Evolutionary conservation across 1,140 invertebrate species (phyloP), one percentile per base, ranked within the genome.

Genomic region (Zaprionus africanus): DNA sequence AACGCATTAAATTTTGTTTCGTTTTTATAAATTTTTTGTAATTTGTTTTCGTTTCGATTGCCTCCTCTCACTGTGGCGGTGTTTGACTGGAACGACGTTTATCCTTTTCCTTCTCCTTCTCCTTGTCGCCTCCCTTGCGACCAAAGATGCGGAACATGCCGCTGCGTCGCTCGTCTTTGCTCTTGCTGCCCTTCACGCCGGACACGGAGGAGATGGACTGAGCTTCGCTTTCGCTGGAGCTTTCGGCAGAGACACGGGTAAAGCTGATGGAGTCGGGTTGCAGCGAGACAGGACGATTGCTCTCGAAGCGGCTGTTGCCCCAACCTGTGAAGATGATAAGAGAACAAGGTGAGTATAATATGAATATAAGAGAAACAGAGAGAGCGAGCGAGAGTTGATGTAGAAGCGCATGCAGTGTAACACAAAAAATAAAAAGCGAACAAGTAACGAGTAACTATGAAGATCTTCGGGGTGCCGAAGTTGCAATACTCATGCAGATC

Each of bases 91-190:
- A 82, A 22, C 91, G 81, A 12, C 91, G 88, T 58, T 91, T 92
- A 59, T 91, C 90, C 75, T 92, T 91, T 22, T 91, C 90, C 78
- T 91, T 91, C 56, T 91, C 90, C 75, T 92, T 92, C 49, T 92
- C 87, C 74, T 92, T 92, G 67, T 92, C 91, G 46, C 85, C 88
- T 34, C 90, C 90, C 79, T 92, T 92, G 61, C 91, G 91, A 4
- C 90, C 91, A 60, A 93, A 93, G 56, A 93, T 90, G 59, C 92
- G 85, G 78, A 93, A 93, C 76, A 93, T 86, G 34, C 92, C 92
- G 38, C 92, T 93, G 73, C 90, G 88, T 11, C 90, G 87, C 58
- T 93, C 92, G 51, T 93, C 92, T 68, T 93, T 92, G 57, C 85
- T 82, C 63, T 86, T 91, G 63, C 83, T 92, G 63, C 92, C 90